phyloP scores from a whole-genome alignment of 2,888 invertebrate species.

The Polyommatus iphigenia region DNA sequence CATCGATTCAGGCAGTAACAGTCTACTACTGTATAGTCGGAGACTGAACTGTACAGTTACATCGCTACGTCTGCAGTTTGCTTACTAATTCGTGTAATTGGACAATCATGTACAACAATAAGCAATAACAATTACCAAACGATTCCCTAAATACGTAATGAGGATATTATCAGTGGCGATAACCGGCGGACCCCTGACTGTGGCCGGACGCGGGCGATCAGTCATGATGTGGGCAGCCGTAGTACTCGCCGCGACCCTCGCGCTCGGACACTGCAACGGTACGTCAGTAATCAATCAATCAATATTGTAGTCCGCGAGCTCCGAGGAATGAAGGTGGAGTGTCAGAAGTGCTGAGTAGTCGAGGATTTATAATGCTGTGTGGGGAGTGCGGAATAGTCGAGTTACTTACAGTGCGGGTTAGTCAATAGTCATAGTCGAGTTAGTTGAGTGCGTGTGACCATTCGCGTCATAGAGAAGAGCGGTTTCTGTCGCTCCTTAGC shows the following conservation, averaged over 20 bases:
- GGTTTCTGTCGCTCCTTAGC: too few species aligned
- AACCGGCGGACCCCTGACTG: constrained; percentile 9
- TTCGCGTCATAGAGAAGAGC: too few species aligned
- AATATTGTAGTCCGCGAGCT: background rate
- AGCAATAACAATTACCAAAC: background rate
- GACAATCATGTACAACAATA: background rate
- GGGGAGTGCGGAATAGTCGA: too few species aligned
- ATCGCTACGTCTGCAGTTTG: too few species aligned
- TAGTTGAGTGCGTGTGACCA: too few species aligned
- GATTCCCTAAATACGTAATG: constrained; percentile 11
- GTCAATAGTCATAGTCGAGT: too few species aligned
- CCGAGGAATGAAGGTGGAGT: background rate
- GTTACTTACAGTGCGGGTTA: too few species aligned
- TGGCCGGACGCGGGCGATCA: background rate
- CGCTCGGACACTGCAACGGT: constrained; percentile 15
- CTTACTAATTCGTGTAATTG: background rate
- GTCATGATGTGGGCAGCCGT: constrained; percentile 18
- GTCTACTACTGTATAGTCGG: too few species aligned
- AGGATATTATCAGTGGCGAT: constrained; percentile 6
- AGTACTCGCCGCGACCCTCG: background rate
- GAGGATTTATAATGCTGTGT: background rate
- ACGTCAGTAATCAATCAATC: background rate
- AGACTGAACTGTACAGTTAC: too few species aligned
- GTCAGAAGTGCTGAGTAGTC: background rate
- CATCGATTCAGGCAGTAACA: too few species aligned